Percentiles rank a stretch among this genome's conserved stretches.
Conservation (phyloP, 2,113 vertebrate genomes). For the Grammomys surdaster region DNA sequence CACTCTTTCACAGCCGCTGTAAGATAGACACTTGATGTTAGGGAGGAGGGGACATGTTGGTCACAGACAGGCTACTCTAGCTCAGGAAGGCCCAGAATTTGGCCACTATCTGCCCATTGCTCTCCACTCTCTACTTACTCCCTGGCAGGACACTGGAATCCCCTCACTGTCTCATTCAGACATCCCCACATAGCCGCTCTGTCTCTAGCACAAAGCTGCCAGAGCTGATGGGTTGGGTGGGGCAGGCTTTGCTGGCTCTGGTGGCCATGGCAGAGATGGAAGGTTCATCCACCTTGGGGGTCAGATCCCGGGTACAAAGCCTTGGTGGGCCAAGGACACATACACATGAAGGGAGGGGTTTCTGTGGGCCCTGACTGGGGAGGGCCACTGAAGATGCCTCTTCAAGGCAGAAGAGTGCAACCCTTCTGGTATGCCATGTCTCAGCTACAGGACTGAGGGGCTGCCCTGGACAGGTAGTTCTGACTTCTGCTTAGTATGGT, state of each 20-base stretch:
- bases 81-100: background rate
- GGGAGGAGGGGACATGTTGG: rapidly evolving
- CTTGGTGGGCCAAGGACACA: background rate
- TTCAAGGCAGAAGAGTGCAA: background rate
- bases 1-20: conserved; percentile 81
- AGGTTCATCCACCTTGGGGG: too few species aligned
- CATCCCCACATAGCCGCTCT: rapidly evolving
- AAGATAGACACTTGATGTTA: rapidly evolving
- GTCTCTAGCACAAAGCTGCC: background rate
- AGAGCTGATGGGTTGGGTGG: background rate
- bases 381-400: background rate
- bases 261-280: rapidly evolving
- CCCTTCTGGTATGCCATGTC: background rate
- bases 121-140: rapidly evolving
- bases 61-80: background rate
- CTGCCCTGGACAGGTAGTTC: background rate
- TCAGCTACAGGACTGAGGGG: background rate
- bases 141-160: background rate
- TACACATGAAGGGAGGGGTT: rapidly evolving
- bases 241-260: background rate
- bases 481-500: background rate
- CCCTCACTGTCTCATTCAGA: background rate
- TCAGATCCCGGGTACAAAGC: background rate
- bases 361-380: background rate
- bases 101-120: background rate